phyloP scores from a whole-genome alignment of 2,113 vertebrate species.

The Panthera tigris region DNA sequence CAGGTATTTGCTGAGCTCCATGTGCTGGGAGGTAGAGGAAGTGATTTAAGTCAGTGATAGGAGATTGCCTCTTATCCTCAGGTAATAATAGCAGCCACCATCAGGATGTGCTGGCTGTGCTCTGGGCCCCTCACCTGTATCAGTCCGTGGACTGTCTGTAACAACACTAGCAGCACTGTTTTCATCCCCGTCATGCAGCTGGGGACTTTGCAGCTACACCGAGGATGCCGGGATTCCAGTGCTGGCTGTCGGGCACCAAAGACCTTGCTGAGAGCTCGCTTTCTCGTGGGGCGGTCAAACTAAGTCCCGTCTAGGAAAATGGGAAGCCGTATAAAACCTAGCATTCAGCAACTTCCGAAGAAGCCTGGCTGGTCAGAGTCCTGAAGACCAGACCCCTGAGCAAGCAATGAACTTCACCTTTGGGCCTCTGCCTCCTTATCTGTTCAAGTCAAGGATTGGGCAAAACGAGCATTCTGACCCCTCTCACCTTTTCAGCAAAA shows the following conservation, averaged over 20 bases:
- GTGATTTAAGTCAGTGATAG: not conserved
- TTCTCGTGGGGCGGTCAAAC: not conserved
- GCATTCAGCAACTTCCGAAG: not conserved
- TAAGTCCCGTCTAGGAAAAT: not conserved
- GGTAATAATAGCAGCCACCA: not conserved
- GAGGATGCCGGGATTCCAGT: not conserved
- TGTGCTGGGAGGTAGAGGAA: not conserved
- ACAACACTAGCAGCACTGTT: not conserved
- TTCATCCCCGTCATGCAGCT: not conserved
- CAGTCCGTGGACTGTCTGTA: not conserved
- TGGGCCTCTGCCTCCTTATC: not conserved
- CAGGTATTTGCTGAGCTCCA: not conserved
- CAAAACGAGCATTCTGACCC: not conserved
- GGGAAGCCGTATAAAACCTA: not conserved
- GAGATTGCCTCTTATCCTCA: not conserved
- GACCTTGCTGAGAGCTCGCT: not conserved
- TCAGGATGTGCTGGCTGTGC: not conserved
- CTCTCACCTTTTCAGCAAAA: not conserved
- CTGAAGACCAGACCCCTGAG: not conserved
- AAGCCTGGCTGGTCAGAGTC: not conserved
- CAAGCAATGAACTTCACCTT: not conserved
- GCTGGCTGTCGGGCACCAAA: not conserved
- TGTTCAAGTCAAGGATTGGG: not conserved
- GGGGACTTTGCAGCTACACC: not conserved
- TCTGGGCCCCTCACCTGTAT: not conserved